Evolutionary conservation across 2,888 invertebrate species (phyloP).

Genomic region (Cephonodes hylas): DNA sequence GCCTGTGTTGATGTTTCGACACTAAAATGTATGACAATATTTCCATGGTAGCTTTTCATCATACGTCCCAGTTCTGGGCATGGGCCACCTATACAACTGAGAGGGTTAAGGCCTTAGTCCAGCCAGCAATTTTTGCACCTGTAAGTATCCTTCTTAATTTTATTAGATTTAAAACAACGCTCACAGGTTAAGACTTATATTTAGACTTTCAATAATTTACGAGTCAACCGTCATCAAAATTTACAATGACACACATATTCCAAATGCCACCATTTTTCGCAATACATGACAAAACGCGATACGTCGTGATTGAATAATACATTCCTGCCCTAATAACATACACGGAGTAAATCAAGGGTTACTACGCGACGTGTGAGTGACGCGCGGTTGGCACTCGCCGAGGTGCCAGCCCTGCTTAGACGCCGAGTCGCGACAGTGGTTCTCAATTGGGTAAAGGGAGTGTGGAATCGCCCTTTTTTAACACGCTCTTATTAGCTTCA

Average conservation of each 20-base stretch:
- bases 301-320: slow-evolving; percentile 3
- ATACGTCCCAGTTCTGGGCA: too few species aligned
- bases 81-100: too few species aligned
- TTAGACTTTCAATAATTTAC: too few species aligned
- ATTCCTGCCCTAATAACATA: slow-evolving; percentile 1
- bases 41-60: too few species aligned
- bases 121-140: too few species aligned
- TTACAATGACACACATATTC: not conserved
- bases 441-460: not conserved
- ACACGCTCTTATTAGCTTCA: too few species aligned
- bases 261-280: not conserved
- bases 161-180: too few species aligned
- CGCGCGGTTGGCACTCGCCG: not conserved
- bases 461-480: not conserved
- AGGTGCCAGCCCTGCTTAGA: slow-evolving; percentile 1
- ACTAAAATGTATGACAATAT: too few species aligned
- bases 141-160: too few species aligned
- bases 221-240: not conserved
- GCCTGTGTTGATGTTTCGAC: too few species aligned
- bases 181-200: too few species aligned
- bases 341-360: slow-evolving; percentile 6
- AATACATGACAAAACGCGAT: not conserved
- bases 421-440: not conserved
- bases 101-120: too few species aligned
- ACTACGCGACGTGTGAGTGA: slow-evolving; percentile 5